Evolutionary conservation across 92 coral and sea anemone species (phyloP), one percentile per base, ranked within the genome.

Genomic region (Isaurus tuberculatus): DNA sequence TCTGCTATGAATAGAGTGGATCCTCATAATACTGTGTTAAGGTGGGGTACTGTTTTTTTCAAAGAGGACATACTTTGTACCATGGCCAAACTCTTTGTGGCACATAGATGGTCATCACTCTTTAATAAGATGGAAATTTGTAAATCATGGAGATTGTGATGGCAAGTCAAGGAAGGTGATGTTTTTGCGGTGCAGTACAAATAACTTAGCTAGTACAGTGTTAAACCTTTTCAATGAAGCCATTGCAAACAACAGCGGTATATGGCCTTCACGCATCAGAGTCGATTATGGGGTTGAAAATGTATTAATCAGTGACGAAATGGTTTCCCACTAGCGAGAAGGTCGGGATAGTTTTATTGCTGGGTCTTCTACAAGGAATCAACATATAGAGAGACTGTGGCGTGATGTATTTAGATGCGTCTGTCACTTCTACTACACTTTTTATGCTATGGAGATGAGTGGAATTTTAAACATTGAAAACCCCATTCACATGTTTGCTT

Each of bases 381-480:
- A 83, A 58, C 51, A 55, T 40, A 82, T 70, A 48, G 80, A 70
- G 30, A 44, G 79, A 20, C 80, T 83, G 36, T 83, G 86, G 86
- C 65, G 86, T 20, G 86, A 82, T 44, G 79, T 82, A 40, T 82
- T 82, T 51, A 67, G 86, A 53, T 83, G 86, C 43, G 86, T 83
- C 28, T 70, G 70, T 34, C 70, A 31, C 28, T 23, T 83, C 40
- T 83, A 70, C 42, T 83, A 83, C 27, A 83, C 80, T 71, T 83
- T 70, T 69, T 53, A 83, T 43, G 83, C 70, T 26, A 77, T 77
- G 70, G 11, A 80, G 70, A 42, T 37, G 46, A 51, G 46, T 17
- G 77, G 48, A 23, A 55, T 55, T 55, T 55, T 55, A 55, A 55
- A 55, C 64, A 55, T 55, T 5, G 64, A 55, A 55, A 55, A 55